Conservation (phyloP, 2,888 invertebrate species). For the Timema cristinae region DNA sequence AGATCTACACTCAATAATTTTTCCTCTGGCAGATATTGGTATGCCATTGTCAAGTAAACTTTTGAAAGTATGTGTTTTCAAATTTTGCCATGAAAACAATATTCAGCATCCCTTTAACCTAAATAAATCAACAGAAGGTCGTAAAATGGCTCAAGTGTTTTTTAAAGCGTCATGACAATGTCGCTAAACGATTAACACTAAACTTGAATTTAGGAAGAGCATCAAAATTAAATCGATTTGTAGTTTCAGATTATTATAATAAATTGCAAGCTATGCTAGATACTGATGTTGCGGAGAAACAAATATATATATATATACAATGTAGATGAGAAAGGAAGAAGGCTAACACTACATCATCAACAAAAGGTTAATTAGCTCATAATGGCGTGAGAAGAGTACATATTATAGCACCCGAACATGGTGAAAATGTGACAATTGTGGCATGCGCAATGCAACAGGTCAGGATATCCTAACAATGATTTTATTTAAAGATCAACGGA, state of each 20-base stretch:
- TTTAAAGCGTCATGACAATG: not conserved
- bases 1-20: not conserved
- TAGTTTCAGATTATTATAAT: not conserved
- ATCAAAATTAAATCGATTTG: not conserved
- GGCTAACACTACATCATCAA: not conserved
- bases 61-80: not conserved
- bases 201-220: not conserved
- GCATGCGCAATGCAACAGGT: conserved; percentile 8
- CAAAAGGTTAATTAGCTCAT: too few species aligned
- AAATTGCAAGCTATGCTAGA: not conserved
- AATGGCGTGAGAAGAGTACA: not conserved
- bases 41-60: not conserved
- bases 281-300: not conserved
- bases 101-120: not conserved
- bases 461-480: conserved; percentile 20
- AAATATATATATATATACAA: not conserved
- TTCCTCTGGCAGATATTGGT: not conserved
- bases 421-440: conserved; percentile 10
- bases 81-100: not conserved
- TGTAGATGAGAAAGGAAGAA: not conserved
- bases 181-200: not conserved
- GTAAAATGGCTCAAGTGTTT: conserved; percentile 3
- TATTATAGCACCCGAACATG: too few species aligned
- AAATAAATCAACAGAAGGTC: not conserved
- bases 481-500: conserved; percentile 17